phyloP scores from a whole-genome alignment of 2,113 vertebrate genomes.

The Triplophysa rosa region DNA sequence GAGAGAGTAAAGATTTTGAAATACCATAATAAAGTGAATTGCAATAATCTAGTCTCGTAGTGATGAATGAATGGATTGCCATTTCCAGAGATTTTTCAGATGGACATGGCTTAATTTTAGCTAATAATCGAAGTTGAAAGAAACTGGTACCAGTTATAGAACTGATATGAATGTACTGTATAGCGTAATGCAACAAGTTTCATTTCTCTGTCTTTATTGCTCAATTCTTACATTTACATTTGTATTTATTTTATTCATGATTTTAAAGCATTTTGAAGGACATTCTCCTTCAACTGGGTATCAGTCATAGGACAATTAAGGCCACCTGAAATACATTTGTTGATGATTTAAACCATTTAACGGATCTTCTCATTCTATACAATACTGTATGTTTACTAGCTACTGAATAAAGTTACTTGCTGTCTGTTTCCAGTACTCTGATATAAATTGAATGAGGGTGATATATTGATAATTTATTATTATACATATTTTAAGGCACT shows the following conservation, averaged over 20 bases:
- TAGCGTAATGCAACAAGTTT: too few relatives aligned
- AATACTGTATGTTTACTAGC: not conserved
- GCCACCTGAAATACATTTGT: not conserved
- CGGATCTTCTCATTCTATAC: not conserved
- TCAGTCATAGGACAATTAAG: not conserved
- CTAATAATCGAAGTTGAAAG: too few relatives aligned
- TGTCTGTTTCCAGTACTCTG: not conserved
- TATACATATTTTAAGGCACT: constrained; percentile 9
- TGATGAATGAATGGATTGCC: too few relatives aligned
- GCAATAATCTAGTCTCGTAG: too few relatives aligned
- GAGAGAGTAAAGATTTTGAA: too few relatives aligned
- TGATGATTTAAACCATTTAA: constrained; percentile 7
- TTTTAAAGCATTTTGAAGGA: not conserved
- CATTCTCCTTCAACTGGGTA: not conserved
- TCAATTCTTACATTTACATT: too few relatives aligned
- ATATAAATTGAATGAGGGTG: not conserved
- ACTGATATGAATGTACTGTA: too few relatives aligned
- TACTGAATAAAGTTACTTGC: not conserved
- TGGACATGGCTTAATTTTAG: too few relatives aligned
- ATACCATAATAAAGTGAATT: too few relatives aligned
- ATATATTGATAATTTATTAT: not conserved
- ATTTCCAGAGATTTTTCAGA: too few relatives aligned
- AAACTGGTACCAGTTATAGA: too few relatives aligned
- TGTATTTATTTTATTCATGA: not conserved
- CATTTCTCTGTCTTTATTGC: too few relatives aligned